Base-by-base conservation (phyloP, 2,888 invertebrate genomes). In the Cheilosia variabilis region DNA sequence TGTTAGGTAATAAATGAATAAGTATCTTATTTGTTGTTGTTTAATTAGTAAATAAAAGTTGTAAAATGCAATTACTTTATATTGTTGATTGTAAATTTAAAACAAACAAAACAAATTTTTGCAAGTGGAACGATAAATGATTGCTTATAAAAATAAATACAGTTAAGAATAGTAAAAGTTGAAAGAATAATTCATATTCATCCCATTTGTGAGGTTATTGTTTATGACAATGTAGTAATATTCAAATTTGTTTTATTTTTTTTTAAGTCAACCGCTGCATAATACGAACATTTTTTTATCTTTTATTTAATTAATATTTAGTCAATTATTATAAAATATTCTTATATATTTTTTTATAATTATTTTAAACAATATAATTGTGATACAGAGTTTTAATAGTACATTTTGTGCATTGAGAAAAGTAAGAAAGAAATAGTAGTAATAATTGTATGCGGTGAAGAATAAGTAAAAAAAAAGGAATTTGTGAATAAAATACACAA, bases 361-460 rank as follows among this genome's bases (percentile, higher is more conserved):
- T 80, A 84, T 84, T 84, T 84, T 66, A 84, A 84, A 80, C 75
- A 84, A 84, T 84, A 80, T 84, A 76, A 84, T 84, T 84, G 84
- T 84, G 84, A 84, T 84, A 84, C 84, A 84, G 75, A 84, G 80
- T 76, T 80, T 80, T 80, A 80, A 84, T 84, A 84, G 84, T 80
- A 80, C 65, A 84, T 84, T 84, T 84, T 84, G 75, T 50, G 69
- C 65, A 71, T 76, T 76, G 69, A 80, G 60, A 80, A 80, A 55
- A 66, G 19, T 60, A 62, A 80, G 66, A 79, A 52, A 73, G 24
- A 41, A 65, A 52, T 24, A 73, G 37, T 80, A 68, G 60, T 68
- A 71, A 72, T 83, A 78, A 63, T 79, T 65, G 62, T 68, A 53
- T 72, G 75, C 34, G 69, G 65, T 75, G 69, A 75, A 65, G 58